Conservation (phyloP, 2,797 vertebrate genomes). For the Lycodopsis pacificus region DNA sequence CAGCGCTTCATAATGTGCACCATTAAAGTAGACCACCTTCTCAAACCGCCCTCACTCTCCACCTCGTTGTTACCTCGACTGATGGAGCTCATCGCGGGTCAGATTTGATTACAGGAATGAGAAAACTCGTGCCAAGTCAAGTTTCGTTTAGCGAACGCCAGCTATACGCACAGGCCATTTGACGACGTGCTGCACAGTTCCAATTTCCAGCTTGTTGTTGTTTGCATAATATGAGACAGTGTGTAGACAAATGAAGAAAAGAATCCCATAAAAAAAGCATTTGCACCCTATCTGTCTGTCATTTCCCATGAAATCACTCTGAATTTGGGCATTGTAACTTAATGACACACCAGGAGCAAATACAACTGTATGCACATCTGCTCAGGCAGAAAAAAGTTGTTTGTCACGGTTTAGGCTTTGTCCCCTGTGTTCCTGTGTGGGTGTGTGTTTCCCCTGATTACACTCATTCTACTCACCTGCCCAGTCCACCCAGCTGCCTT, state of each 20-base stretch:
- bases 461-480: no score
- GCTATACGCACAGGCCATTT: slow-evolving; percentile 15
- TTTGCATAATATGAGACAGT: slow-evolving; percentile 23
- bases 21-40: slow-evolving; percentile 37
- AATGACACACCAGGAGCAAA: slow-evolving; percentile 56
- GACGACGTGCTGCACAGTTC: background rate
- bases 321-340: slow-evolving; percentile 47
- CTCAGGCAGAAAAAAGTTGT: slow-evolving; percentile 18
- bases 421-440: no score
- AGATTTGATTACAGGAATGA: slow-evolving; percentile 54
- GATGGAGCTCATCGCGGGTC: slow-evolving; percentile 47
- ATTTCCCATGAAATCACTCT: slow-evolving; percentile 49
- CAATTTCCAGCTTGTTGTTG: slow-evolving; percentile 35
- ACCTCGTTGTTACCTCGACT: slow-evolving; percentile 45
- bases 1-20: slow-evolving; percentile 50
- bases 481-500: no score
- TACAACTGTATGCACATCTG: slow-evolving; percentile 28
- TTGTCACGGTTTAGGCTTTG: no score
- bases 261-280: slow-evolving; percentile 27
- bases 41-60: slow-evolving; percentile 11
- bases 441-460: no score
- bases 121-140: slow-evolving; percentile 10
- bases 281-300: slow-evolving; percentile 57
- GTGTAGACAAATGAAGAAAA: slow-evolving; percentile 25
- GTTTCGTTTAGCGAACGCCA: slow-evolving; percentile 27